Evolutionary conservation across 2,888 invertebrate genomes (phyloP).

Genomic region (Drepana falcataria): DNA sequence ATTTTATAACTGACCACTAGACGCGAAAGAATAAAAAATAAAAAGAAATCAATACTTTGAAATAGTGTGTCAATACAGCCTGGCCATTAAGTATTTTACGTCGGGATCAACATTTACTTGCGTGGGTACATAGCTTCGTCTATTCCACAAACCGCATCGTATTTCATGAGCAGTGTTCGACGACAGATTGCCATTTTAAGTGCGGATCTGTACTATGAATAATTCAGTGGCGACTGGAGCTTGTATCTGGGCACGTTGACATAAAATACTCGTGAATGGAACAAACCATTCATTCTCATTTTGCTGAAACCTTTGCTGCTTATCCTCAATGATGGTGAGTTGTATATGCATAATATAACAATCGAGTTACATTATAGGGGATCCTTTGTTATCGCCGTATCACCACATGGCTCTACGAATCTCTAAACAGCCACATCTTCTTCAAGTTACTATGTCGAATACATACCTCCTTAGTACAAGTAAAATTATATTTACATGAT

Average conservation of each 20-base stretch:
- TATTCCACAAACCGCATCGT: conserved; percentile 31
- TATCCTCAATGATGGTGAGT: neutral
- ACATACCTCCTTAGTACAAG: no score
- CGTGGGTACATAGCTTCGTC: neutral
- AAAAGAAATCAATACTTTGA: no score
- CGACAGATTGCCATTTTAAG: conserved; percentile 63
- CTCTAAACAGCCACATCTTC: no score
- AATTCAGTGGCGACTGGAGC: conserved; percentile 50
- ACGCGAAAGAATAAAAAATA: no score
- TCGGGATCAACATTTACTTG: conserved; percentile 7
- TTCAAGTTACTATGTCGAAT: no score
- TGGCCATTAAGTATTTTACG: conserved; percentile 16
- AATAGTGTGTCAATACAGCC: conserved; percentile 8
- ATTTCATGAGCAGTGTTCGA: conserved; percentile 41
- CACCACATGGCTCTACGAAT: no score
- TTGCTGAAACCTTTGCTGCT: conserved; percentile 10
- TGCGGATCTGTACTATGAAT: conserved; percentile 57
- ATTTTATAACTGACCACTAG: no score
- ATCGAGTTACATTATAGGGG: no score
- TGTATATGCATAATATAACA: neutral
- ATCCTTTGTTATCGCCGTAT: no score
- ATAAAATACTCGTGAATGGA: conserved; percentile 34
- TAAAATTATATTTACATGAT: no score
- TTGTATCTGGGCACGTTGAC: conserved; percentile 36
- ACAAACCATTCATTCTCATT: conserved; percentile 11